Conservation (phyloP, 2,113 vertebrate genomes). For the Dendrocopos noguchii region DNA sequence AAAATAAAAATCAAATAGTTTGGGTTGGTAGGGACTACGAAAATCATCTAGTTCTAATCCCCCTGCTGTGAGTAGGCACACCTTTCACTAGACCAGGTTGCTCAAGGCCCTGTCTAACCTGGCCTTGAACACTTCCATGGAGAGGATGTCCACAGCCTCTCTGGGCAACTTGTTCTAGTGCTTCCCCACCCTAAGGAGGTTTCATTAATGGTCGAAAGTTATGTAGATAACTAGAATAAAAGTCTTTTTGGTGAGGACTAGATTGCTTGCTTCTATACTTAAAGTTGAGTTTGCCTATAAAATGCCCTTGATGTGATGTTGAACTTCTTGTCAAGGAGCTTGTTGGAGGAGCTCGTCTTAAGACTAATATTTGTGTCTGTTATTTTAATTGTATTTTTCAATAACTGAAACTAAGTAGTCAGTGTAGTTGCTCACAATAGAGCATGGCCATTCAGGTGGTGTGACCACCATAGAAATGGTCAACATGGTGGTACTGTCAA, state of each 20-base stretch:
- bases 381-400: not conserved
- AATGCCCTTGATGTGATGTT: not conserved
- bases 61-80: no score
- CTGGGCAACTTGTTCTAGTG: no score
- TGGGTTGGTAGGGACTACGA: no score
- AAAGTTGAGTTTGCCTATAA: not conserved
- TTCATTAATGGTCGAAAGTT: not conserved
- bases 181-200: not conserved
- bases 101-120: no score
- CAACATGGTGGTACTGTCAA: not conserved
- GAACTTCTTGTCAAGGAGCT: not conserved
- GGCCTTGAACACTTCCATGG: no score
- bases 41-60: no score
- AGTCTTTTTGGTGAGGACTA: not conserved
- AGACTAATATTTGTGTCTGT: not conserved
- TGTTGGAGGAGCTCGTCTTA: not conserved
- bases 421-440: not conserved
- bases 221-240: not conserved
- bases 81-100: no score
- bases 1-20: no score
- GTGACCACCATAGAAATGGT: not conserved
- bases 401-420: not conserved
- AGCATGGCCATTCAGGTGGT: not conserved
- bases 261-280: not conserved
- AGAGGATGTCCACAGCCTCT: no score